Evolutionary conservation across 2,113 vertebrate species (phyloP), one percentile per base, ranked within the genome.

Genomic region (Sisor rabdophorus): DNA sequence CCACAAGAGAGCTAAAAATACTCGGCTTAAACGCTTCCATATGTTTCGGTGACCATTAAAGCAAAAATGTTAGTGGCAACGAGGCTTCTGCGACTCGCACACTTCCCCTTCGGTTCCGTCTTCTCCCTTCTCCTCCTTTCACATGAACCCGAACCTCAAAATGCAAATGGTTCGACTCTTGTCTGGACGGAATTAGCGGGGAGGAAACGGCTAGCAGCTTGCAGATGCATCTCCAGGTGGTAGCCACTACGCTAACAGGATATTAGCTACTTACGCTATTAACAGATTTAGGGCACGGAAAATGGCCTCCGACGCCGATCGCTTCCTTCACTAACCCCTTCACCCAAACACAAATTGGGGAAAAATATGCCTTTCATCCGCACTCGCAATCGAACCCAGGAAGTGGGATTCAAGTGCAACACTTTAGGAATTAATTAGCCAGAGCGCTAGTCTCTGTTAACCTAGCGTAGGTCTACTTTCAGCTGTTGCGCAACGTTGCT

Each of bases 211-310:
- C 71, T 76, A 61, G 61, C 36, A 68, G 76, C 63, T 68, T 58
- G 60, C 77, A 76, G 76, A 82, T 52, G 63, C 75, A 54, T 69
- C 56, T 77, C 60, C 76, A 81, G 81, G 83, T 81, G 80, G 69
- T 76, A 84, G 71, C 67, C 59, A 77, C 73, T 74, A 60, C 48
- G 32, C 75, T 79, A 67, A 78, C 79, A 75, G 82, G 79, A 85
- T 79, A 80, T 85, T 83, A 81, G 78, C 79, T 77, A 78, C 78
- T 83, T 76, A 79, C 59, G 75, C 74, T 79, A 85, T 83, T 83
- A 85, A 72, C 79, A 83, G 77, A 81, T 85, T n/a, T 85, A 83
- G 63, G 59, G 65, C 47, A 70, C 70, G 32, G 71, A 83, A 79
- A 71, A 72, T 40, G 59, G 76, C 77, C 71, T 59, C 64, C 72